phyloP scores from a whole-genome alignment of 2,888 invertebrate genomes.

The Aphidius colemani region DNA sequence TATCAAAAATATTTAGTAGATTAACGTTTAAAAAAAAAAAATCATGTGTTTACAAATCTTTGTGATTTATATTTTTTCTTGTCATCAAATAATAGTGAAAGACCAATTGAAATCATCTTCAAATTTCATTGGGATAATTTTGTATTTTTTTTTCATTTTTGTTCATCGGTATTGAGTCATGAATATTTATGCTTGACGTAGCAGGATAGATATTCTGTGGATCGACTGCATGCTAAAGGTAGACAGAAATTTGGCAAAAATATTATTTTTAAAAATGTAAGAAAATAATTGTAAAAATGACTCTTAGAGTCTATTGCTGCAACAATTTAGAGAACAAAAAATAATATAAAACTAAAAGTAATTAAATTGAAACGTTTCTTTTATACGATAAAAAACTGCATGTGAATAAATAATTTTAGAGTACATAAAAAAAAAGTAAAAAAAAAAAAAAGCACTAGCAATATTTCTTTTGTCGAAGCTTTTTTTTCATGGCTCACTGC shows the following conservation, averaged over 20 bases:
- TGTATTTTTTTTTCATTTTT: constrained; percentile 29
- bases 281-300: constrained; percentile 10
- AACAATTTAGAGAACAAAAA: too few relatives aligned
- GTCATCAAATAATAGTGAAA: neutral
- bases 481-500: too few relatives aligned
- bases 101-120: neutral
- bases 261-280: constrained; percentile 9
- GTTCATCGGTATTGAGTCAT: constrained; percentile 15
- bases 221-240: constrained; percentile 8
- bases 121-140: constrained; percentile 33
- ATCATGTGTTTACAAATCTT: neutral
- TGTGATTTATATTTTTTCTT: neutral
- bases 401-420: neutral
- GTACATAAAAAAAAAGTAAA: too few relatives aligned
- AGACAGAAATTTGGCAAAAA: neutral
- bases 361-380: too few relatives aligned
- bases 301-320: constrained; percentile 7
- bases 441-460: too few relatives aligned
- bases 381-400: neutral
- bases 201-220: constrained; percentile 13
- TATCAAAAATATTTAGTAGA: too few relatives aligned
- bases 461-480: too few relatives aligned
- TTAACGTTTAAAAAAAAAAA: too few relatives aligned
- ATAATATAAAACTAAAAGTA: too few relatives aligned
- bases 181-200: constrained; percentile 6